Base-by-base conservation (phyloP, 2,888 invertebrate species). In the Callyntrura guangdongensis region DNA sequence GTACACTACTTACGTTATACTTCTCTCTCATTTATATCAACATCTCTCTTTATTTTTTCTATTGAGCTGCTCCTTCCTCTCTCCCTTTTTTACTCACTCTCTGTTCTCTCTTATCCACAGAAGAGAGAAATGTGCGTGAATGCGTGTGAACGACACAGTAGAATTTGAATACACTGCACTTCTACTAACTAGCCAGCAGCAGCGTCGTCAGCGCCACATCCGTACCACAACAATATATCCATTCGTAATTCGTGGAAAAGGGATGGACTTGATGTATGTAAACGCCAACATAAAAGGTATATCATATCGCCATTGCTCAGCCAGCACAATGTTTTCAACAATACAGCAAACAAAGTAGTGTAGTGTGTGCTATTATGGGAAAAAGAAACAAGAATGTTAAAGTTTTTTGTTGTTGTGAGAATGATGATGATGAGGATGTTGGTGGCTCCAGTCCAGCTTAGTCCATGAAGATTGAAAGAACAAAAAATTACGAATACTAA, bases 111-210 rank as follows among this genome's bases (percentile, higher is more conserved):
- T 81, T 69, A 56, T 67, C 84, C 53, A 84, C 72, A 85, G 6
- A 36, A 36, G 56, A 83, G 69, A 85, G 17, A 67, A 59, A 49
- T 36, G 69, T 85, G 85, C 72, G 85, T 85, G 85, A 72, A 85
- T 85, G 85, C 85, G 85, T 85, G 85, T 85, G 85, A 85, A 85
- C 72, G 72, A 64, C 56, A 72, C 36, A 22, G 0, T 27, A 45
- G 61, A 81, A 20, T 17, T 36, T 59, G 20, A 27, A 53, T 25
- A 17, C 77, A 74, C 22, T 74, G 11, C 14, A 64, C 53, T 53
- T 53, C 53, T 14, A 2, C 53, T n/a, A n/a, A n/a, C 1, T 53
- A n/a, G n/a, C n/a, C 53, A 53, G 12, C 53, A 53, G n/a, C n/a
- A 53, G 53, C 53, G 14, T 53, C 53, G 14, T 53, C 36, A 77